A percentile compares a stretch with the other conserved stretches of the same genome.
Evolutionary conservation across 2,797 vertebrate species (phyloP).

Genomic region (Mormyrops boulengeri): DNA sequence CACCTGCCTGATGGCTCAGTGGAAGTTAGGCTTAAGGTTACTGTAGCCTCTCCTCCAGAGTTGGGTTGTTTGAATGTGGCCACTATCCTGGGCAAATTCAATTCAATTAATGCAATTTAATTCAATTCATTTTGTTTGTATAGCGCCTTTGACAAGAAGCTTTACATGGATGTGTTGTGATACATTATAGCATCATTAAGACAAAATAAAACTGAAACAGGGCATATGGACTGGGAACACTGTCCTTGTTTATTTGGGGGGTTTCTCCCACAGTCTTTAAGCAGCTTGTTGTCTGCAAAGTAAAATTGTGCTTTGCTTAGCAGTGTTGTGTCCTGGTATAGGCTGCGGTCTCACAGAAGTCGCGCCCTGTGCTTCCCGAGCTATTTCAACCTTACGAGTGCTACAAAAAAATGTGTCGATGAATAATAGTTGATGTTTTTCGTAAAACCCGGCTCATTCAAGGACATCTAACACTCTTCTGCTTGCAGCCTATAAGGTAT

Average conservation of each 20-base stretch:
- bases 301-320: background rate
- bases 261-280: background rate
- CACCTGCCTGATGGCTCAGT: background rate
- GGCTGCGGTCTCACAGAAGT: background rate
- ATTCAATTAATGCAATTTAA: background rate
- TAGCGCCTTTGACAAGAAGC: background rate
- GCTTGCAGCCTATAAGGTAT: background rate
- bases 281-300: background rate
- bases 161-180: background rate
- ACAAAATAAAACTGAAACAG: background rate
- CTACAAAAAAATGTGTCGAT: background rate
- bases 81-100: background rate
- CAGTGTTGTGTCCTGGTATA: background rate
- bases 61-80: background rate
- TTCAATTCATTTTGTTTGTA: background rate
- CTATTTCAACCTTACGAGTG: background rate
- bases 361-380: background rate
- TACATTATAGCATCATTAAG: background rate
- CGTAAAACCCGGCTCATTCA: background rate
- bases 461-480: background rate
- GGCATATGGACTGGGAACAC: background rate
- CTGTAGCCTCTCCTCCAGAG: background rate
- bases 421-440: background rate
- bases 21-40: background rate
- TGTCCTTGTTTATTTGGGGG: background rate